phyloP scores from a whole-genome alignment of 2,888 invertebrate species.

The Meta bourneti region DNA sequence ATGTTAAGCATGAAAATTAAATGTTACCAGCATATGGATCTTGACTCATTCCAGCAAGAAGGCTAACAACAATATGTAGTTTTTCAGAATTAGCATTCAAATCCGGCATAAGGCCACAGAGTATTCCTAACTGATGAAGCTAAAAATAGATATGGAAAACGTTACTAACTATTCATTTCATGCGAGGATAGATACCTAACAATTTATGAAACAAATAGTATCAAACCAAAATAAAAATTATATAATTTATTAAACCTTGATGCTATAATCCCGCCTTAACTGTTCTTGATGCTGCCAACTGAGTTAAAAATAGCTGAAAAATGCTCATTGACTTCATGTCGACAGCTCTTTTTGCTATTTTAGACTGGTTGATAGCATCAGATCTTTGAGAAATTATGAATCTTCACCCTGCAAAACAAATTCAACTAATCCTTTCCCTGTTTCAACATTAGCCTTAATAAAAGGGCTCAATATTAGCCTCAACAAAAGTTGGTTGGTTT shows the following conservation, averaged over 20 bases:
- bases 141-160: conserved; percentile 80
- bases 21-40: conserved; percentile 77
- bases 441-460: no score
- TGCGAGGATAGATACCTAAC: background rate
- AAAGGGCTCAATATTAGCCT: no score
- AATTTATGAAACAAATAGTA: background rate
- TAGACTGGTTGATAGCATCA: no score
- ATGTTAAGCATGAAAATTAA: background rate
- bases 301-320: no score
- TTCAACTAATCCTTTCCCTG: no score
- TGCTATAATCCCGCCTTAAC: no score
- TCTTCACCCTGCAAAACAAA: no score
- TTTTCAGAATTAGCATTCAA: conserved; percentile 90
- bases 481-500: no score
- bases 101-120: conserved; percentile 94
- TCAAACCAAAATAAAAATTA: background rate
- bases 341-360: no score
- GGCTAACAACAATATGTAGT: conserved; percentile 92
- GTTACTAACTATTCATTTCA: background rate
- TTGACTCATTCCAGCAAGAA: conserved; percentile 95
- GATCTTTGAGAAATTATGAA: no score
- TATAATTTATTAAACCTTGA: background rate
- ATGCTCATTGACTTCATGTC: no score
- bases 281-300: no score
- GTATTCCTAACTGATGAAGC: conserved; percentile 90